These are phyloP conservation scores for Hyphantria cunea DNA, from an alignment of 1,140 invertebrate species.

Conservation along the genomic window DNA sequence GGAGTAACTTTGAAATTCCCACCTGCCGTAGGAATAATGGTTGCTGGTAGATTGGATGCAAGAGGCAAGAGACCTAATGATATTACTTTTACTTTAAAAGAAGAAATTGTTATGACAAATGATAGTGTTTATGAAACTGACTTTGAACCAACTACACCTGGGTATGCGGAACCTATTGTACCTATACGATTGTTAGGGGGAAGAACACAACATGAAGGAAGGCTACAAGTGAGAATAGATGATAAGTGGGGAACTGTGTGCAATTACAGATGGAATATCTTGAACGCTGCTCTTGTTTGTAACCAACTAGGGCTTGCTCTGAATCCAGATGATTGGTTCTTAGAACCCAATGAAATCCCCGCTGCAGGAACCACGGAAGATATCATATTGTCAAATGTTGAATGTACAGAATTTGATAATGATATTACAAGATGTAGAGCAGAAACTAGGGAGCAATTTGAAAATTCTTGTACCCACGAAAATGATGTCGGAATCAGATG, in stretches of 20 bases:
- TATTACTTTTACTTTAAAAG: conserved; percentile 89
- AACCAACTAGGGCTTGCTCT: conserved; percentile 96
- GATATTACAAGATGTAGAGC: conserved; percentile 94
- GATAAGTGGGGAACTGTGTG: conserved; percentile 98
- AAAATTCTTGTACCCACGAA: conserved; percentile 94
- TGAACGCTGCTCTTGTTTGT: conserved; percentile 95
- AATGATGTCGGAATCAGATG: conserved; percentile 95
- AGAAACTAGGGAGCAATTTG: conserved; percentile 89
- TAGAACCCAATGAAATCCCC: conserved; percentile 91
- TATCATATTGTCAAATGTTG: conserved; percentile 92
- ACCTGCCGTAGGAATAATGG: conserved; percentile 97
- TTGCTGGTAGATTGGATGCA: conserved; percentile 94
- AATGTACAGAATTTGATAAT: conserved; percentile 95
- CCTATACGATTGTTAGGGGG: conserved; percentile 91
- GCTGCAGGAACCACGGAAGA: conserved; percentile 89
- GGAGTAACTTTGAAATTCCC: conserved; percentile 94
- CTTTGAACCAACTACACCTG: conserved; percentile 81
- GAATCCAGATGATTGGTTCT: conserved; percentile 95
- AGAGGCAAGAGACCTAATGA: conserved; percentile 89
- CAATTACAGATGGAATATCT: conserved; percentile 97
- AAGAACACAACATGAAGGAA: conserved; percentile 87
- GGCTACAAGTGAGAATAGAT: conserved; percentile 90
- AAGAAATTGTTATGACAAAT: conserved; percentile 85
- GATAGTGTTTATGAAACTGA: conserved; percentile 84
- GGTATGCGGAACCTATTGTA: conserved; percentile 81